Evolutionary conservation across 2,888 invertebrate species (phyloP), one percentile per base, ranked within the genome.

Genomic region (Ectemnius lituratus): DNA sequence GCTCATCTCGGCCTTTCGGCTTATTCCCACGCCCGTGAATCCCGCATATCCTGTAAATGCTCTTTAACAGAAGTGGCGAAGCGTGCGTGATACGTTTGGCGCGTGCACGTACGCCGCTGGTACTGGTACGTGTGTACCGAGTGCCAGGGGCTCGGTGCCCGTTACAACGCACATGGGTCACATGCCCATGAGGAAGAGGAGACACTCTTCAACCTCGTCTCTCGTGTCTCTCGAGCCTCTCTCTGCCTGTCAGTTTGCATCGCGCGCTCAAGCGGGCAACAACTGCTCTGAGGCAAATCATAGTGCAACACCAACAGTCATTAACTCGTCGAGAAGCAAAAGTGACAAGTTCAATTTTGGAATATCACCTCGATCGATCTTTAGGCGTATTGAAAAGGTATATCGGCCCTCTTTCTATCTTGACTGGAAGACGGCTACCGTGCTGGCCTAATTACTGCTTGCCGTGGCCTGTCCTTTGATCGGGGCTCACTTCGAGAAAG

Each of bases 241-340:
- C 61, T 20, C 52, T 23, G 66, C 73, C 71, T 67, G 72, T 72
- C 68, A 70, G 73, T 73, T 67, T 4, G 69, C 77, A 75, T 70
- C 69, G 80, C 61, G 80, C 82, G 82, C 82, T 82, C 80, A 80
- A 75, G 70, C 82, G 83, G 75, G 82, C 78, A 67, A 59, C 70
- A 60, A 14, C 28, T 28, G 47, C 23, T 28, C 75, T 47, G 52
- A 52, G 52, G 52, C 0, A 52, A 52, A 14, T 52, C 14, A 52
- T n/a, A 52, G 52, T 16, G 14, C 16, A 16, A 23, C 3, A 23
- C 0, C 23, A 23, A 1, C 52, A 52, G n/a, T 52, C 52, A 52
- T 52, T 52, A 52, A 16, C 52, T 52, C 52, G 0, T 14, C 16
- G n/a, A 0, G 1, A 8, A 16, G 16, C 6, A 52, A 16, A 52